These are phyloP conservation scores for Tethea ocularis DNA, from an alignment of 2,888 invertebrate genomes.

Conservation along the genomic window DNA sequence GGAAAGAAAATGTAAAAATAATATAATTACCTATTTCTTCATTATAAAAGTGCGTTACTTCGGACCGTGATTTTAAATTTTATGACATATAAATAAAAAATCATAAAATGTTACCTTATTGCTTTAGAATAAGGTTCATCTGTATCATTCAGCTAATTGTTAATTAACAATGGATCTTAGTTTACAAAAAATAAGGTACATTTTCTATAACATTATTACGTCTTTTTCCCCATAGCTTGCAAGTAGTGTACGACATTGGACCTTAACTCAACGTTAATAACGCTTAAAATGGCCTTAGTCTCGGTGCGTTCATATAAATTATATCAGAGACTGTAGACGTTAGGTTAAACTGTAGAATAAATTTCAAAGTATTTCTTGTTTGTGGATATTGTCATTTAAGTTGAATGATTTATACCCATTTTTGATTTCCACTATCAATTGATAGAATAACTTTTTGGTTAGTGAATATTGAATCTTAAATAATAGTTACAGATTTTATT, in stretches of 20 bases:
- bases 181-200: too few relatives aligned
- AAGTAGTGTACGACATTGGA: not conserved
- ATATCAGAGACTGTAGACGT: constrained; percentile 43
- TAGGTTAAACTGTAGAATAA: constrained; percentile 35
- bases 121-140: too few relatives aligned
- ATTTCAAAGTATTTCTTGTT: constrained; percentile 39
- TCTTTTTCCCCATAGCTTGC: not conserved
- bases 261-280: not conserved
- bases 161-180: too few relatives aligned
- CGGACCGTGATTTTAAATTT: too few relatives aligned
- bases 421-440: not conserved
- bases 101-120: too few relatives aligned
- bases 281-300: not conserved
- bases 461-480: not conserved
- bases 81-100: too few relatives aligned
- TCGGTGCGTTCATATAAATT: constrained; percentile 9
- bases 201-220: too few relatives aligned
- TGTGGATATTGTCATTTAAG: constrained; percentile 24
- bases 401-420: not conserved
- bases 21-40: too few relatives aligned
- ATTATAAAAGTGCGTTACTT: too few relatives aligned
- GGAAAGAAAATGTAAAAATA: too few relatives aligned
- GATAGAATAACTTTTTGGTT: not conserved
- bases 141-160: too few relatives aligned
- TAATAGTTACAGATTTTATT: not conserved